phyloP scores from a whole-genome alignment of 2,113 vertebrate species.

The Oceanites oceanicus region DNA sequence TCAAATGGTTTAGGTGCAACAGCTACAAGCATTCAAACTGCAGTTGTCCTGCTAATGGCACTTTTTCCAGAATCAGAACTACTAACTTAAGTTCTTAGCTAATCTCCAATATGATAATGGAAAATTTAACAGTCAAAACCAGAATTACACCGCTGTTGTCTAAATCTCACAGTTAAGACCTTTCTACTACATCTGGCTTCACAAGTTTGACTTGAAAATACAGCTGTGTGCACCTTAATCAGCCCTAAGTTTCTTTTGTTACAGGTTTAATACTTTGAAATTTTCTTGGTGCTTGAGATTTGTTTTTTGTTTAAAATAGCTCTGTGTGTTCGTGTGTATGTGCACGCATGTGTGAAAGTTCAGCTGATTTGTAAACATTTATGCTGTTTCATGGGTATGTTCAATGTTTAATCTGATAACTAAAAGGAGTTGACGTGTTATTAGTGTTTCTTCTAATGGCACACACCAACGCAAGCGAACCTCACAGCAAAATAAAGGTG shows the following conservation, averaged over 20 bases:
- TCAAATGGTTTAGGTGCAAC: slow-evolving; percentile 80
- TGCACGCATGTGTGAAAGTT: slow-evolving; percentile 11
- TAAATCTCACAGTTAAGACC: neutral
- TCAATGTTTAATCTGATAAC: slow-evolving; percentile 1
- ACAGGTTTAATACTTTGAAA: slow-evolving; percentile 76
- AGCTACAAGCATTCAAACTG: slow-evolving; percentile 57
- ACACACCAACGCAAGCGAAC: neutral
- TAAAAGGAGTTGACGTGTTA: neutral
- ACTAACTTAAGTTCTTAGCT: neutral
- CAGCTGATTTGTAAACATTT: neutral
- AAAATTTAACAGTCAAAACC: slow-evolving; percentile 28
- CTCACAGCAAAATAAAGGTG: neutral
- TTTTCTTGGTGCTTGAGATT: slow-evolving; percentile 41
- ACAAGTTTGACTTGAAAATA: neutral
- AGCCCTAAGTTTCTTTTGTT: slow-evolving; percentile 74
- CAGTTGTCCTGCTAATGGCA: neutral
- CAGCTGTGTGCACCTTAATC: slow-evolving; percentile 81
- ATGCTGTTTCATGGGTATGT: neutral
- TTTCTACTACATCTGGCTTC: neutral
- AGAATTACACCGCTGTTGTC: slow-evolving; percentile 6
- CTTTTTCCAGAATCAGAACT: slow-evolving; percentile 48
- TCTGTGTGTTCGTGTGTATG: neutral
- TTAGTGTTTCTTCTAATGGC: slow-evolving; percentile 18
- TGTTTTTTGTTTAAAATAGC: slow-evolving; percentile 49
- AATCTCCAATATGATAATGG: neutral